A percentile compares a stretch with the other conserved stretches of the same genome.
Conservation (phyloP, 2,113 vertebrate genomes). For the Leucoraja erinaceus region DNA sequence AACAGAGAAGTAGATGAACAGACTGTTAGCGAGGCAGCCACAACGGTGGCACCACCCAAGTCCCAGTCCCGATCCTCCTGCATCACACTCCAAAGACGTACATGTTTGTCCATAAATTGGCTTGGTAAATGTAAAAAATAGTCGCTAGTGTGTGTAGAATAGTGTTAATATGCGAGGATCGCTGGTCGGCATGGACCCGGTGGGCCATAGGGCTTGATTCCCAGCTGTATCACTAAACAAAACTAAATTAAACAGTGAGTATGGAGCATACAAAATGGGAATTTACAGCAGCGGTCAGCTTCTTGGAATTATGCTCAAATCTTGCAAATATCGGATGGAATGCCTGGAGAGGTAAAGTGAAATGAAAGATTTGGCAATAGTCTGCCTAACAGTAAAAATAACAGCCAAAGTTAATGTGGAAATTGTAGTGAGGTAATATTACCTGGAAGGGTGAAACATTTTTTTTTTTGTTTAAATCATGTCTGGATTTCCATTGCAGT, state of each 20-base stretch:
- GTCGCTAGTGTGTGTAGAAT: too few species aligned
- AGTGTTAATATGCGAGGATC: too few species aligned
- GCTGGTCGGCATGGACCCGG: too few species aligned
- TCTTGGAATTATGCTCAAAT: background rate
- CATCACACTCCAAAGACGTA: too few species aligned
- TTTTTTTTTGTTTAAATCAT: conserved; percentile 5
- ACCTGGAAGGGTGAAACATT: background rate
- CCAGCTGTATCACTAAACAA: too few species aligned
- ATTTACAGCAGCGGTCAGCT: background rate
- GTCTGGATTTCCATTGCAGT: conserved; percentile 7
- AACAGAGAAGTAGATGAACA: too few species aligned
- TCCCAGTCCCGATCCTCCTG: too few species aligned
- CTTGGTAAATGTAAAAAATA: too few species aligned
- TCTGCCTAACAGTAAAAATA: background rate
- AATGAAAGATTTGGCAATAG: background rate
- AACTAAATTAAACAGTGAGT: background rate
- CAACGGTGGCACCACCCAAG: too few species aligned
- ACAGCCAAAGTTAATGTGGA: background rate
- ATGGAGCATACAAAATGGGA: background rate
- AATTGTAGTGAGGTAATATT: conserved; percentile 4
- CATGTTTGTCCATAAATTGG: too few species aligned
- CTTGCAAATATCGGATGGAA: background rate
- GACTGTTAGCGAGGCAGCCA: too few species aligned
- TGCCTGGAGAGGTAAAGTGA: background rate
- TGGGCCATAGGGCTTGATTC: too few species aligned